These are phyloP conservation scores for Embiotoca jacksoni DNA, from an alignment of 2,113 vertebrate species.

Conservation along the genomic window DNA sequence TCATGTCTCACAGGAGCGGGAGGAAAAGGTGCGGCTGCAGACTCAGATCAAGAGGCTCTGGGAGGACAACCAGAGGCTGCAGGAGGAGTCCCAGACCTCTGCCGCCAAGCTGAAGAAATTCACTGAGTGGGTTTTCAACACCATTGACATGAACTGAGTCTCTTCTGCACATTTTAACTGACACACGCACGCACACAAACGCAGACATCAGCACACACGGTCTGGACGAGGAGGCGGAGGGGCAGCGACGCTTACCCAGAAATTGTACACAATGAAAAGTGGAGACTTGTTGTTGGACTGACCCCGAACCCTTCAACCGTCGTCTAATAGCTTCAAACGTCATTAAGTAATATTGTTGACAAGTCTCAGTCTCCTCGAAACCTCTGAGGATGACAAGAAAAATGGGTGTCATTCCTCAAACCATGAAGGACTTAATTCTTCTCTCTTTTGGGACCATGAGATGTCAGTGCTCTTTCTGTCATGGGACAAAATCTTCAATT, in stretches of 20 bases:
- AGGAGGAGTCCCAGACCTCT: slow-evolving; percentile 97
- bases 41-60: slow-evolving; percentile 94
- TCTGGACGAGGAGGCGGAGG: slow-evolving; percentile 18
- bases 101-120: slow-evolving; percentile 99
- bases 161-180: not conserved
- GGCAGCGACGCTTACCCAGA: slow-evolving; percentile 3
- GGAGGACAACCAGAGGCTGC: slow-evolving; percentile 97
- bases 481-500: slow-evolving; percentile 27
- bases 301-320: slow-evolving; percentile 2
- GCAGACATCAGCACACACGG: slow-evolving; percentile 35
- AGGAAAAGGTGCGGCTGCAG: slow-evolving; percentile 95
- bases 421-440: slow-evolving; percentile 26
- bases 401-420: slow-evolving; percentile 21
- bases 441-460: not conserved
- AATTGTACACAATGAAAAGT: not conserved
- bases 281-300: not conserved
- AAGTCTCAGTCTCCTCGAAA: slow-evolving; percentile 9
- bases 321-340: slow-evolving; percentile 34
- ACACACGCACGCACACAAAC: not conserved
- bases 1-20: slow-evolving; percentile 88
- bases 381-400: slow-evolving; percentile 42
- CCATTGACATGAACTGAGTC: slow-evolving; percentile 97
- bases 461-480: slow-evolving; percentile 26
- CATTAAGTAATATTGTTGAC: not conserved
- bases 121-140: slow-evolving; percentile 99